Base-by-base conservation (phyloP, 2,113 vertebrate species). In the Catharus bicknelli region DNA sequence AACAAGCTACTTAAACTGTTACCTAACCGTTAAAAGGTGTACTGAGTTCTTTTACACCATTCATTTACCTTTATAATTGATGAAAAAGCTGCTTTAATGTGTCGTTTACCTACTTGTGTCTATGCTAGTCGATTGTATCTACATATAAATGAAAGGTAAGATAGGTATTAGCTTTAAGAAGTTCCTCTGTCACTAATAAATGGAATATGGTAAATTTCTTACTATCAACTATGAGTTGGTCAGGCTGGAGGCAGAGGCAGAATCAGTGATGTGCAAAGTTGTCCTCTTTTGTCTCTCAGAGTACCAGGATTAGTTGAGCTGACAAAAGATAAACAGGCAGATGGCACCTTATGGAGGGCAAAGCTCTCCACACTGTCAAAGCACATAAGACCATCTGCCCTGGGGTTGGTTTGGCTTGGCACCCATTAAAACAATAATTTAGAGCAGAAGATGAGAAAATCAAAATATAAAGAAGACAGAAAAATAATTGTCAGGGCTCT, bases 251-350 rank as follows among this genome's bases (percentile, higher is more conserved):
- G 66, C 68, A 88, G 59, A 69, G 68, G 51, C 61, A 95, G 38
- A 78, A 69, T 48, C 74, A 82, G 43, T 73, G 81, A 83, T 16
- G 26, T 72, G 84, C 78, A 54, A 88, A 87, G 84, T 75, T 78
- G 61, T 90, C 87, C 90, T 92, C 74, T 80, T 79, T 89, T 89
- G 59, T 76, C 13, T 88, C 50, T 78, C 68, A 17, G 62, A 94
- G 69, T 83, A 92, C 48, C 6, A 10, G 34, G 19, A 76, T 92
- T 76, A 83, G 90, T 64, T 91, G 70, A 94, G 86, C 78, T 85
- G 54, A 93, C 67, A 79, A 58, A 89, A 90, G 90, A 79, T 32
- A 59, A 89, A 73, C 34, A 61, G 82, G 90, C 93, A 96, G 93
- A 96, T 95, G 95, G 90, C 70, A 93, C 59, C 26, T 64, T 76